A percentile compares a stretch with the other conserved stretches of the same genome.
Evolutionary conservation across 2,888 invertebrate species (phyloP).

Genomic region (Allophyes oxyacanthae): DNA sequence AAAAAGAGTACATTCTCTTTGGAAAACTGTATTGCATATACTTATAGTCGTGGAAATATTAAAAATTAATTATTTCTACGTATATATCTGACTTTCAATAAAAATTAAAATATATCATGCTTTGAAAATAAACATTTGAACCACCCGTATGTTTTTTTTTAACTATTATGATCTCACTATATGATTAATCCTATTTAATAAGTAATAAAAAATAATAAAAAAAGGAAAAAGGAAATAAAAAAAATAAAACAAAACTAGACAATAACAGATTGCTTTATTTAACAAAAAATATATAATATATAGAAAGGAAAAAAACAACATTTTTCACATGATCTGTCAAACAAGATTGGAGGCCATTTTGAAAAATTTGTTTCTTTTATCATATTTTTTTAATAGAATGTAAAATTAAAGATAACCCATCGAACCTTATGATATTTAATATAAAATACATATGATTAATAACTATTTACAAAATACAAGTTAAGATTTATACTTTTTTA

Average conservation of each 20-base stretch:
- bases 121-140: conserved; percentile 70
- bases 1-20: conserved; percentile 54
- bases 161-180: conserved; percentile 81
- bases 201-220: conserved; percentile 52
- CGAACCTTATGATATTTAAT: conserved; percentile 88
- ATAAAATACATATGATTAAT: conserved; percentile 89
- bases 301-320: conserved; percentile 83
- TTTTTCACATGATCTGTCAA: conserved; percentile 80
- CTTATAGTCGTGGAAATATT: conserved; percentile 59
- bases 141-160: conserved; percentile 81
- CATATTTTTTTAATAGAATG: conserved; percentile 81
- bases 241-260: conserved; percentile 87
- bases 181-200: conserved; percentile 66
- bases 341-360: conserved; percentile 69
- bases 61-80: conserved; percentile 61
- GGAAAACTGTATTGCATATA: conserved; percentile 60
- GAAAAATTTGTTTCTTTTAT: conserved; percentile 80
- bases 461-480: conserved; percentile 89
- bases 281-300: conserved; percentile 90
- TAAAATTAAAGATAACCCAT: conserved; percentile 89
- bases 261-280: conserved; percentile 90
- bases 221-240: conserved; percentile 66
- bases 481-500: conserved; percentile 85
- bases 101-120: conserved; percentile 56
- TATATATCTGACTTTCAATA: conserved; percentile 59